These are phyloP conservation scores for Eupithecia dodoneata DNA, from an alignment of 2,888 invertebrate species.

Conservation along the genomic window DNA sequence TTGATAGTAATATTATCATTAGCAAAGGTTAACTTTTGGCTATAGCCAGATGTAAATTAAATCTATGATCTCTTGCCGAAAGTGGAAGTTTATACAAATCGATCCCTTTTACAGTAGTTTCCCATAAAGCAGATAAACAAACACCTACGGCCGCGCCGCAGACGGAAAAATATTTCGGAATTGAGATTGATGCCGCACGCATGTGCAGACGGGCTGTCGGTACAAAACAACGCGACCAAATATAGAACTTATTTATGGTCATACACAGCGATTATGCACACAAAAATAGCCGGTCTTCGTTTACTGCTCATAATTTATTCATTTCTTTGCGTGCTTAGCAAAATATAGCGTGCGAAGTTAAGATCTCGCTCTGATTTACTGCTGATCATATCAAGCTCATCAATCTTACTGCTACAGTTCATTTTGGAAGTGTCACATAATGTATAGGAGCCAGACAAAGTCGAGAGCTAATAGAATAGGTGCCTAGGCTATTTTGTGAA, in stretches of 20 bases:
- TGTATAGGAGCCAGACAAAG: constrained; percentile 7
- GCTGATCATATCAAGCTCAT: constrained; percentile 45
- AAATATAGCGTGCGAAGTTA: constrained; percentile 48
- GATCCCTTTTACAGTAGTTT: constrained; percentile 29
- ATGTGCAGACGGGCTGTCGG: constrained; percentile 82
- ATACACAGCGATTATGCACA: constrained; percentile 80
- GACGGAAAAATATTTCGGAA: constrained; percentile 83
- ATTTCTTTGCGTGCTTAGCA: constrained; percentile 55
- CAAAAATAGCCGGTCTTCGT: constrained; percentile 69
- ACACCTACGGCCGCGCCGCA: constrained; percentile 53
- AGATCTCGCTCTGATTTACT: constrained; percentile 47
- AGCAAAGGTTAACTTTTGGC: constrained; percentile 13
- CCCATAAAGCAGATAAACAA: constrained; percentile 36
- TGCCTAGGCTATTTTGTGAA: neutral
- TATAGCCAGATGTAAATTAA: constrained; percentile 30
- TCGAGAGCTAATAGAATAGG: neutral
- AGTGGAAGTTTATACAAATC: constrained; percentile 37
- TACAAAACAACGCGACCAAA: constrained; percentile 82
- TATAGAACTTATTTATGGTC: constrained; percentile 83
- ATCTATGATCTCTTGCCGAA: constrained; percentile 33
- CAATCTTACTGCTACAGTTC: constrained; percentile 36
- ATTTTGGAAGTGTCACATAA: constrained; percentile 28
- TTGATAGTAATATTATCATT: constrained; percentile 15
- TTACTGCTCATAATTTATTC: constrained; percentile 69
- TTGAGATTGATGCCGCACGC: constrained; percentile 84